These are phyloP conservation scores for Etia nguti DNA, from an alignment of 2,113 vertebrate species.

Conservation along the genomic window DNA sequence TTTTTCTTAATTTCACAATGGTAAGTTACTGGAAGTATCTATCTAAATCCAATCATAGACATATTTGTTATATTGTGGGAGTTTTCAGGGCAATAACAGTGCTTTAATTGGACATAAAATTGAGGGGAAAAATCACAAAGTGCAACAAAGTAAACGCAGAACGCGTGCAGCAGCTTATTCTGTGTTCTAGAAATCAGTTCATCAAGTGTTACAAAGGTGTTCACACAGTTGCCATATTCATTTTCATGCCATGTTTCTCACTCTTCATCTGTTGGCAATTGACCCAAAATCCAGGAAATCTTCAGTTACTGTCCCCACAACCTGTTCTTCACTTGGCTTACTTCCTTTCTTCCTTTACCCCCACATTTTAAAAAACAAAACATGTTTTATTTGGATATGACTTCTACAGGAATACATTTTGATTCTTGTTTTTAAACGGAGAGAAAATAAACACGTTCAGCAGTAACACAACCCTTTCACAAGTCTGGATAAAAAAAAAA, in stretches of 20 bases:
- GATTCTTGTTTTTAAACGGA: slow-evolving; percentile 75
- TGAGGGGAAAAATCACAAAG: background rate
- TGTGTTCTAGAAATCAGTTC: background rate
- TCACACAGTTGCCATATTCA: background rate
- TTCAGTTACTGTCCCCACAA: background rate
- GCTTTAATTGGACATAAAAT: background rate
- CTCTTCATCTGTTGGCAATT: background rate
- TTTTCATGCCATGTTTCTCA: background rate
- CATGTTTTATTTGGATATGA: slow-evolving; percentile 64
- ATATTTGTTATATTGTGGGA: background rate
- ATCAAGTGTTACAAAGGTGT: slow-evolving; percentile 14
- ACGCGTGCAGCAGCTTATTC: background rate
- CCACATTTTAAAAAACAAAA: background rate
- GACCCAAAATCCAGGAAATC: background rate
- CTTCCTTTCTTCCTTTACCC: slow-evolving; percentile 66
- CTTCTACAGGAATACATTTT: slow-evolving; percentile 80
- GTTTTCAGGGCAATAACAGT: background rate
- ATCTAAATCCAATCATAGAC: background rate
- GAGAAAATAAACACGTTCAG: slow-evolving; percentile 69
- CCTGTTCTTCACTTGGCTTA: slow-evolving; percentile 31
- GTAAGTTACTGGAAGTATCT: background rate
- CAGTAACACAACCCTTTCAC: slow-evolving; percentile 76
- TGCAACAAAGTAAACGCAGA: background rate
- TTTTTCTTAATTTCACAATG: background rate
- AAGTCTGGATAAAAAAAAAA: slow-evolving; percentile 74